Evolutionary conservation across 2,888 invertebrate genomes (phyloP), one percentile per base, ranked within the genome.

Genomic region (Pardosa pseudoannulata): DNA sequence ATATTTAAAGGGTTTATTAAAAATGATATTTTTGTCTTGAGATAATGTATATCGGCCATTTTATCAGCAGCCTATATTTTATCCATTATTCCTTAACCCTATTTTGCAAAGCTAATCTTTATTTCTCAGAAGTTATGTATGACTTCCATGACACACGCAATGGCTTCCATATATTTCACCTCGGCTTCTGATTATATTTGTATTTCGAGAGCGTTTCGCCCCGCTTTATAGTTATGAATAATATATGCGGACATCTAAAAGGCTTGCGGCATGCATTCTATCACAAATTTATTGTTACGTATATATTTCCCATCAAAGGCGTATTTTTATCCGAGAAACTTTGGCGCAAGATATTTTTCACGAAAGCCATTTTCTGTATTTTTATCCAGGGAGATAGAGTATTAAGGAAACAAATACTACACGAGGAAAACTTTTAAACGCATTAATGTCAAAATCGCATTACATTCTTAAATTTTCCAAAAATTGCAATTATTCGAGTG

Each of bases 141-240:
- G 56, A 56, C 5, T 56, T 56, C 56, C 23, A 6, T 56, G 56
- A 56, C 56, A 56, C n/a, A 56, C 56, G 23, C 19, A 56, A 56
- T 23, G 23, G 23, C 56, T 11, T 5, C 23, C 23, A 46, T 46
- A 56, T 56, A 56, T 56, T 56, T 56, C 16, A 5, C 56, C 56
- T 56, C 56, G 16, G 23, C 23, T 23, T 23, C 23, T 19, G 56
- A 56, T 56, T 56, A 56, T 56, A 16, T 56, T 56, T 56, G 56
- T 23, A 56, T 56, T 56, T 56, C 56, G 16, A 19, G 5, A 23
- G 56, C 23, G 23, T 19, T 56, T 23, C 19, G 5, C 23, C 16
- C n/a, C 56, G 19, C 56, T 23, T 56, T 16, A 16, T 56, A 23
- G 56, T 56, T 56, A 56, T 56, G 56, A 56, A 56, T 56, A 56